Evolutionary conservation across 2,888 invertebrate genomes (phyloP).

Genomic region (Spodoptera littoralis): DNA sequence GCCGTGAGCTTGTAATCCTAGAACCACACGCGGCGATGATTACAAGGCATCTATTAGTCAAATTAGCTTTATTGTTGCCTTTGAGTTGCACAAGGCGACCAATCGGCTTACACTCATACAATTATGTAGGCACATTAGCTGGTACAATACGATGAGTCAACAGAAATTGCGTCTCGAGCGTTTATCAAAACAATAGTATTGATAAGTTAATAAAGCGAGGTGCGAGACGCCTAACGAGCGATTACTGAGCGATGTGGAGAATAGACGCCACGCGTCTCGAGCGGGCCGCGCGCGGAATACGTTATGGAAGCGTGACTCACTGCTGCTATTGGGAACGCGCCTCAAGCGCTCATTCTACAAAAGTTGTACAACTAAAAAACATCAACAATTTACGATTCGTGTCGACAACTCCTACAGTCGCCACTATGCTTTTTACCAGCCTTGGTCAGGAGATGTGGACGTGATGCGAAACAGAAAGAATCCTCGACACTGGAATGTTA

Average conservation of each 20-base stretch:
- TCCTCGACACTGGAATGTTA: conserved; percentile 68
- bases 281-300: conserved; percentile 75
- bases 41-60: conserved; percentile 89
- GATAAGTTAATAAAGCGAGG: conserved; percentile 88
- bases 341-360: conserved; percentile 57
- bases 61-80: conserved; percentile 88
- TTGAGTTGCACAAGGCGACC: conserved; percentile 80
- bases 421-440: conserved; percentile 54
- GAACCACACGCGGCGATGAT: conserved; percentile 88
- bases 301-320: conserved; percentile 79
- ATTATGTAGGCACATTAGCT: conserved; percentile 81
- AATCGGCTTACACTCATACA: conserved; percentile 86
- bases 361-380: conserved; percentile 63
- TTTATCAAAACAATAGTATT: conserved; percentile 89
- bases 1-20: conserved; percentile 83
- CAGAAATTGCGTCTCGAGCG: conserved; percentile 83
- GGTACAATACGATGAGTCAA: conserved; percentile 87
- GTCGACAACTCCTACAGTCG: conserved; percentile 70
- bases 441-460: conserved; percentile 58
- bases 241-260: conserved; percentile 75
- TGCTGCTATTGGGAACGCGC: conserved; percentile 59
- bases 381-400: conserved; percentile 74
- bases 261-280: conserved; percentile 76
- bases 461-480: conserved; percentile 73
- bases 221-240: conserved; percentile 83